Evolutionary conservation across 2,113 vertebrate species (phyloP).

Genomic region (Willisornis vidua): DNA sequence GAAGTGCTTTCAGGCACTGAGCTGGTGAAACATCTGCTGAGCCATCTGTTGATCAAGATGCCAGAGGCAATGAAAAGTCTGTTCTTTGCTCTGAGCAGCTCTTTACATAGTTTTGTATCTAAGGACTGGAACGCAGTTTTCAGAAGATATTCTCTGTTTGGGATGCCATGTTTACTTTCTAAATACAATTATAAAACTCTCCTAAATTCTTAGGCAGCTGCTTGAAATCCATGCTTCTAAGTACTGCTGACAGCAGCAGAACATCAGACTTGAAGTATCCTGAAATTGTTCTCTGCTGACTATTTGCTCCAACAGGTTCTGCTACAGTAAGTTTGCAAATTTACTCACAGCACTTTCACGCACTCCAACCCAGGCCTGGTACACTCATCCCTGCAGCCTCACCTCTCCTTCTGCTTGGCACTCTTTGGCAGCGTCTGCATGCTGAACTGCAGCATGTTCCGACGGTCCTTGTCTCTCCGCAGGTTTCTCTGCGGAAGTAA

Average conservation of each 20-base stretch:
- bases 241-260: not conserved
- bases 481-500: conserved; percentile 85
- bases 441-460: conserved; percentile 96
- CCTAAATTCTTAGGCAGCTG: not conserved
- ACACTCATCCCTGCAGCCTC: not conserved
- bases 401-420: conserved; percentile 99
- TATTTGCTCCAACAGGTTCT: not conserved
- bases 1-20: not conserved
- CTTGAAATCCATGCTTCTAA: not conserved
- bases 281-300: not conserved
- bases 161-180: fast-evolving
- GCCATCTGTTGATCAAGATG: not conserved
- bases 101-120: not conserved
- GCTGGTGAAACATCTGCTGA: not conserved
- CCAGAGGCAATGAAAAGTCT: not conserved
- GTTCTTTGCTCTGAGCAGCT: not conserved
- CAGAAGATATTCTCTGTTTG: not conserved
- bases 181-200: fast-evolving
- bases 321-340: not conserved
- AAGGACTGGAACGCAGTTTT: not conserved
- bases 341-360: not conserved
- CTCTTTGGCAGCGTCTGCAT: conserved; percentile 97
- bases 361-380: not conserved
- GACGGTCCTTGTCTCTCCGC: conserved; percentile 94
- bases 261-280: fast-evolving